Percentiles rank a stretch among this genome's conserved stretches.
Conservation (phyloP, 2,888 invertebrate genomes). For the Xanthostigma xanthostigma region DNA sequence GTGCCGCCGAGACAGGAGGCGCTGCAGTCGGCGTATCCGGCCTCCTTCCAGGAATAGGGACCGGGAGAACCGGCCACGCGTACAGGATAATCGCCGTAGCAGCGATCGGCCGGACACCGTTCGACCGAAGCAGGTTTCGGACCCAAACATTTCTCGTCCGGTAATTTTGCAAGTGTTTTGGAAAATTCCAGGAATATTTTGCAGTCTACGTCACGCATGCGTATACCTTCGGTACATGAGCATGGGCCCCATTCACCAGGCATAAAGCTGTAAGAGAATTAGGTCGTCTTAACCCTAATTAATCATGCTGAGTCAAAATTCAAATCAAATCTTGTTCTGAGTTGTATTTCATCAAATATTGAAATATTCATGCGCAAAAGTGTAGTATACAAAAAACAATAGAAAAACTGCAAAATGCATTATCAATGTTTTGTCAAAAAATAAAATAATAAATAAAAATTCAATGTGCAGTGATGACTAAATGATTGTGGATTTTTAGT, state of each 20-base stretch:
- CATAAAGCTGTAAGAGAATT: constrained; percentile 54
- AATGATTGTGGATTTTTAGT: neutral
- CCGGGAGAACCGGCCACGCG: constrained; percentile 46
- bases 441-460: neutral
- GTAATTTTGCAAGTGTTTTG: constrained; percentile 71
- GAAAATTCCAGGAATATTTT: constrained; percentile 89
- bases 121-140: constrained; percentile 70
- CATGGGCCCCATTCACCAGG: constrained; percentile 89
- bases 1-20: constrained; percentile 84
- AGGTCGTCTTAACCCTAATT: constrained; percentile 4
- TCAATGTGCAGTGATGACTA: too few relatives aligned
- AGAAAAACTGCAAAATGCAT: constrained; percentile 8
- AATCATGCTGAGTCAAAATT: constrained; percentile 7
- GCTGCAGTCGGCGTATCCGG: constrained; percentile 85
- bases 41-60: constrained; percentile 77
- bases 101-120: constrained; percentile 65
- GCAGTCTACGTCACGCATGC: constrained; percentile 81
- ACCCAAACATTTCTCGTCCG: constrained; percentile 77
- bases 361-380: constrained; percentile 5
- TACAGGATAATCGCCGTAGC: constrained; percentile 32
- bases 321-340: neutral
- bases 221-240: constrained; percentile 79
- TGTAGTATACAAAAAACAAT: constrained; percentile 5
- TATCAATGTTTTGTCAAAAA: constrained; percentile 17
- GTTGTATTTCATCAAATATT: constrained; percentile 6